Evolutionary conservation across 2,888 invertebrate genomes (phyloP).

Genomic region (Atethmia centrago): DNA sequence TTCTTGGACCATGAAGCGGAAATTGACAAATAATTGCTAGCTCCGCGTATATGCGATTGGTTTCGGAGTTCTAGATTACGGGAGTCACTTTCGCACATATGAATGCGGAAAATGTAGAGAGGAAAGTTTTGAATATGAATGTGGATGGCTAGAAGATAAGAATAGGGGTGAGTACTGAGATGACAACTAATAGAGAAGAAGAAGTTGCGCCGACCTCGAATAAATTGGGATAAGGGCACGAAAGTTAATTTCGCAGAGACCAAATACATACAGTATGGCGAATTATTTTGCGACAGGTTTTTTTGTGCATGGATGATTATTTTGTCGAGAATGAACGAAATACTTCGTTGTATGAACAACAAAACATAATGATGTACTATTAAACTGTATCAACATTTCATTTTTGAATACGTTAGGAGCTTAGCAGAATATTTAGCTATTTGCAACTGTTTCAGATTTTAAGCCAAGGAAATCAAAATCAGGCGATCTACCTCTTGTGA

Average conservation of each 20-base stretch:
- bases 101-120: not conserved
- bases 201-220: not conserved
- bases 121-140: not conserved
- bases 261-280: not conserved
- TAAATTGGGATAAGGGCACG: not conserved
- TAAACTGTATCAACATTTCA: not conserved
- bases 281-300: not conserved
- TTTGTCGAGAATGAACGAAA: not conserved
- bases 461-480: conserved; percentile 1
- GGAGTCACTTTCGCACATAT: not conserved
- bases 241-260: not conserved
- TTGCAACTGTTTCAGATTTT: conserved; percentile 15
- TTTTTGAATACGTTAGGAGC: not conserved
- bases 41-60: not conserved
- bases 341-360: not conserved
- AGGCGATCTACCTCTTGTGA: conserved; percentile 14
- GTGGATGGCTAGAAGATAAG: not conserved
- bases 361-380: not conserved
- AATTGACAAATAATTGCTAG: not conserved
- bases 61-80: not conserved
- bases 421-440: not conserved
- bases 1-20: not conserved
- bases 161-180: too few relatives aligned
- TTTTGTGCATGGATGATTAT: not conserved
- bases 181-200: not conserved